Percentiles rank a stretch among this genome's conserved stretches.
Evolutionary conservation across 35 echinoderm and acorn worm genomes (phyloP).

Genomic region (Diadema setosum): DNA sequence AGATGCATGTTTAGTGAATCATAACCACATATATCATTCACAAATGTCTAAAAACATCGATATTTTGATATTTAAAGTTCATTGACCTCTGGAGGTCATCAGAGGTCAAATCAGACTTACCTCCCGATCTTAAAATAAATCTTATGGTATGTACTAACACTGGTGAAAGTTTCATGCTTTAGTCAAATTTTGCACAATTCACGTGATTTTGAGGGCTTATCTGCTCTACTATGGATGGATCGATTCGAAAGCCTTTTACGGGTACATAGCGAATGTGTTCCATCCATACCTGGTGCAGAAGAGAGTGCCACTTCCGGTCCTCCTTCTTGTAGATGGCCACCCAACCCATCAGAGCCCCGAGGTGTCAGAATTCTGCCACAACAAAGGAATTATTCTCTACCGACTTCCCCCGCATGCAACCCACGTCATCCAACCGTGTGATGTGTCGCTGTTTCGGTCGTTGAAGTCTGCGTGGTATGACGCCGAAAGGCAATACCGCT

Average conservation of each 20-base stretch:
- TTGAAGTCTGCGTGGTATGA: not conserved
- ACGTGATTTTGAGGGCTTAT: too few species aligned
- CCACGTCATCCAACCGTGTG: not conserved
- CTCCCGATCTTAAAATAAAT: too few species aligned
- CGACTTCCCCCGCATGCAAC: not conserved
- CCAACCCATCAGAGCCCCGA: not conserved
- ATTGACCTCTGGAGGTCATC: too few species aligned
- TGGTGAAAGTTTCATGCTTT: too few species aligned
- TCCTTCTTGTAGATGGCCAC: not conserved
- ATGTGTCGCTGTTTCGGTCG: not conserved
- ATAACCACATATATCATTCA: too few species aligned
- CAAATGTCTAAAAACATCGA: too few species aligned
- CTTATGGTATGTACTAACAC: too few species aligned
- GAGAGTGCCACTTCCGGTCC: not conserved
- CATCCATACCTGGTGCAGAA: not conserved
- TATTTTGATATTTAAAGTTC: too few species aligned
- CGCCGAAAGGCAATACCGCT: not conserved
- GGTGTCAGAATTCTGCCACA: not conserved
- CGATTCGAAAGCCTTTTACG: not conserved
- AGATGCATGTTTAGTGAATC: too few species aligned
- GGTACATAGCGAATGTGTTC: not conserved
- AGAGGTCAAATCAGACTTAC: too few species aligned
- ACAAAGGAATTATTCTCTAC: not conserved
- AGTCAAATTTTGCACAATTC: too few species aligned
- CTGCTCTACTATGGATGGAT: too few species aligned